Base-by-base conservation (phyloP, 2,888 invertebrate genomes). In the Abrostola tripartita region DNA sequence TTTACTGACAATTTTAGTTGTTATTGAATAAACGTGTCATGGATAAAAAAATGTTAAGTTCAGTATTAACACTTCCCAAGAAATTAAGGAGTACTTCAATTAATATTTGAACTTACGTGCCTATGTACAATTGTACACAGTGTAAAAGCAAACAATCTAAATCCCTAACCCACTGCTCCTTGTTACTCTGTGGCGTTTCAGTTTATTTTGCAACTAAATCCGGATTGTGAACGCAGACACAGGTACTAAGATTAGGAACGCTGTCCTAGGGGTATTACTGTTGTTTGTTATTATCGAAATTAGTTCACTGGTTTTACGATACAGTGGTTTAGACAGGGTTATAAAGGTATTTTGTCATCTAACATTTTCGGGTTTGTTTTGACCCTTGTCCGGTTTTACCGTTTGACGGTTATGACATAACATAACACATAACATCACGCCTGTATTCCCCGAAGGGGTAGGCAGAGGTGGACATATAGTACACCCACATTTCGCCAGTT, bases 181-280 rank as follows among this genome's bases (percentile, higher is more conserved):
- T 44, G 38, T 54, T 71, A 65, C 42, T 40, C 74, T 76, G 53
- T 76, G 61, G 40, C 10, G 10, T 0, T 6, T 12, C 12, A 52
- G 44, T 62, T 54, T 51, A 62, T 49, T 67, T 37, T n/a, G 5
- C 36, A 44, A 11, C 49, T 55, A 60, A 65, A 61, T 62, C 59
- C 47, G 38, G 12, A 55, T 64, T 10, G 38, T 37, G 38, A 56
- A 41, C 49, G 49, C 44, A 59, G 49, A 58, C 57, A 49, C 44
- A 61, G 50, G 41, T 61, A 74, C 66, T 40, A 42, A 63, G 65
- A 71, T 71, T 63, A 67, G 59, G 37, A 37, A 37, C 24, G 35
- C 12, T 53, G 47, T 64, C 65, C 67, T 63, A 47, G n/a, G 59
- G 47, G 61, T 53, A 58, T 66, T 47, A 60, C 38, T 10, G 35